Percentiles rank a stretch among this genome's conserved stretches.
These are phyloP conservation scores for Antidorcas marsupialis DNA, from an alignment of 2,113 vertebrate species.

Conservation along the genomic window DNA sequence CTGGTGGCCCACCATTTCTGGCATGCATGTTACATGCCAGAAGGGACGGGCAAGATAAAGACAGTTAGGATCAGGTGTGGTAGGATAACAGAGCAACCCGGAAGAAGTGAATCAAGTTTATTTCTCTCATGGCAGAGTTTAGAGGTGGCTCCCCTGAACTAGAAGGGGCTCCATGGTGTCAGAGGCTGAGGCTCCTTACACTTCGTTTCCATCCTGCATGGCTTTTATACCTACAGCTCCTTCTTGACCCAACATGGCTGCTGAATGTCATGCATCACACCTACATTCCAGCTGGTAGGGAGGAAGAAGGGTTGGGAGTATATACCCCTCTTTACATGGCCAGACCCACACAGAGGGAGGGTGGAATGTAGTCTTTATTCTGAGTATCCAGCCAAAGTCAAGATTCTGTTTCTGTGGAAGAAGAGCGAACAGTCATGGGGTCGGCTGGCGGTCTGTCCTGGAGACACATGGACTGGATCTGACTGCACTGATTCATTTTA, in stretches of 20 bases:
- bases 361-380: background rate
- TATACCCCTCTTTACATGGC: background rate
- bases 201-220: background rate
- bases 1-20: background rate
- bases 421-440: background rate
- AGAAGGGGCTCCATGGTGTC: background rate
- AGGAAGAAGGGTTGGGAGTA: background rate
- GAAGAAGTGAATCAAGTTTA: background rate
- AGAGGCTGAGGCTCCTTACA: background rate
- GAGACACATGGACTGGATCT: background rate
- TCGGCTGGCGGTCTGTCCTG: background rate
- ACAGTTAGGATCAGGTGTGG: background rate
- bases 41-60: background rate
- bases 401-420: background rate
- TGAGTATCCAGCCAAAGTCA: background rate
- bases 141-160: background rate
- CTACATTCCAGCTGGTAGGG: background rate
- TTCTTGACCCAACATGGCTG: background rate
- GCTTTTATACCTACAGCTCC: background rate
- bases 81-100: background rate
- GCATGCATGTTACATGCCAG: background rate
- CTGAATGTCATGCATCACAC: background rate
- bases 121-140: background rate
- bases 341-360: fast-evolving
- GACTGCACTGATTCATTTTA: background rate